These are phyloP conservation scores for Strigamia maritima DNA, from an alignment of 2,888 invertebrate genomes.

Conservation along the genomic window DNA sequence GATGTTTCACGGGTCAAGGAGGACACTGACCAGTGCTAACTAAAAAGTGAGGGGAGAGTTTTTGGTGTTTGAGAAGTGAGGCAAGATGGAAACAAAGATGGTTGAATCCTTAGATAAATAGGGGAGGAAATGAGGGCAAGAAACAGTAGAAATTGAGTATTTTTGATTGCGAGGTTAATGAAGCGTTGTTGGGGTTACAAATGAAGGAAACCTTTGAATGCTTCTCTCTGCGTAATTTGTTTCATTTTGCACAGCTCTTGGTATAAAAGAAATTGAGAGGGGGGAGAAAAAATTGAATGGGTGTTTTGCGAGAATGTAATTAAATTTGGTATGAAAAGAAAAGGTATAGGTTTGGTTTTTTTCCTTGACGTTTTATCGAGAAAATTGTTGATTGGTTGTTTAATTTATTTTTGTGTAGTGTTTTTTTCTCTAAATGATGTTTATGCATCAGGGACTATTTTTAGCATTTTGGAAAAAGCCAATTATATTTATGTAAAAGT, in stretches of 20 bases:
- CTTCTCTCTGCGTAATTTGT: not conserved
- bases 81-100: not conserved
- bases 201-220: conserved; percentile 10
- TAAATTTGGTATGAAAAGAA: not conserved
- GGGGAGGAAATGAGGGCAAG: conserved; percentile 24
- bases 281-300: not conserved
- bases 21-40: conserved; percentile 21
- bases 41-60: not conserved
- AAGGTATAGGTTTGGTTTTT: not conserved
- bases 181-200: conserved; percentile 17
- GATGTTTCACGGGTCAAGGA: conserved; percentile 20
- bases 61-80: not conserved
- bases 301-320: not conserved
- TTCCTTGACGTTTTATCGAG: not conserved
- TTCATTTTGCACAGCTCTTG: not conserved
- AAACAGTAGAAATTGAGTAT: conserved; percentile 1
- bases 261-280: not conserved
- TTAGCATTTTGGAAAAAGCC: no score
- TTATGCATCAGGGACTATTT: no score
- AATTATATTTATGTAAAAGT: no score
- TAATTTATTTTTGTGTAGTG: not conserved
- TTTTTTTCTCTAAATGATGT: no score
- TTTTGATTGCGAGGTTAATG: conserved; percentile 18
- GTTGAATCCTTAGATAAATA: conserved; percentile 19
- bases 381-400: not conserved